Evolutionary conservation across 2,797 vertebrate genomes (phyloP), one percentile per base, ranked within the genome.

Genomic region (Cetoscarus ocellatus): DNA sequence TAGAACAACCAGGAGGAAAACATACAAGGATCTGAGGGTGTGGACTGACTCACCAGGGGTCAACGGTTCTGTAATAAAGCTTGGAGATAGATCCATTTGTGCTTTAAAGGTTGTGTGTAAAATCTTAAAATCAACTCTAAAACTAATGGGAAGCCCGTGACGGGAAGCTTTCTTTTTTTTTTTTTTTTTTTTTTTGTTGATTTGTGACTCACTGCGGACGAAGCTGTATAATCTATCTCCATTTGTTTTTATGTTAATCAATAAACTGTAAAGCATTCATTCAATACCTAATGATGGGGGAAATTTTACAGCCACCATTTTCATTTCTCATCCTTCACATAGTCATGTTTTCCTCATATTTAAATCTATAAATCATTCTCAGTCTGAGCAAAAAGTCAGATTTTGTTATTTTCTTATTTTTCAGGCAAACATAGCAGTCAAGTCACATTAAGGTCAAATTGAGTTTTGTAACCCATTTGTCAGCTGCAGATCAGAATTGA

Each of bases 361-460:
- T n/a, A 19, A 11, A 59, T 10, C 8, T 53, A 27, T 44, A 39
- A 54, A 62, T 44, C 1, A 48, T 57, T 60, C 15, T 61, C 38
- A 52, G 34, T 60, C 50, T 18, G 10, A 13, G 47, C 8, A 35
- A 13, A 63, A 73, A 67, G 35, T 17, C 36, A 8, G 27, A 50
- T 57, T 48, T 50, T 14, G 5, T 48, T 47, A 60, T 68, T 67
- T 77, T 36, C 19, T 60, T 44, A 7, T n/a, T 35, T 1, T 61
- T 47, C 59, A 66, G 12, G 58, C 18, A 58, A 50, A 55, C 36
- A 36, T 15, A 56, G 50, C 17, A 27, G 51, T 69, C 58, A 73
- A 38, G 55, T 56, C 55, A 39, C 1, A 59, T 59, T 44, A 43
- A 17, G 44, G 39, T 60, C 59, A 65, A 34, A 51, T 48, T 1